phyloP scores from a whole-genome alignment of 2,888 invertebrate species.

The Cerastis leucographa region DNA sequence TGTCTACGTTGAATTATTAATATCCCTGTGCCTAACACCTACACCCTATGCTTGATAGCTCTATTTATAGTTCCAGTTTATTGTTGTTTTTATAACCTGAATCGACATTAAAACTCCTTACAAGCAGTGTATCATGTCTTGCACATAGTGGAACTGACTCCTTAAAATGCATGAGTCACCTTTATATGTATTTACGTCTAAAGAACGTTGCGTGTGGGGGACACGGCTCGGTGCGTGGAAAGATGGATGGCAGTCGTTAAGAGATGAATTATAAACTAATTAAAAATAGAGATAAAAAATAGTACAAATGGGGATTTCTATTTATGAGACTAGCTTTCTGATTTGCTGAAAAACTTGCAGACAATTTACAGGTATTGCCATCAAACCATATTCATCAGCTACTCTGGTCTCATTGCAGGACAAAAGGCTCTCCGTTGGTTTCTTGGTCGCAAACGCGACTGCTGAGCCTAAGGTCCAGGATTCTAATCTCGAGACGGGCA shows the following conservation, averaged over 20 bases:
- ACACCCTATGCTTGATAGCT: not conserved
- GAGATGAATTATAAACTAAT: conserved; percentile 9
- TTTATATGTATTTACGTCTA: conserved; percentile 42
- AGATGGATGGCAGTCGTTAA: conserved; percentile 35
- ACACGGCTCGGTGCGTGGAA: conserved; percentile 30
- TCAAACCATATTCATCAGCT: not conserved
- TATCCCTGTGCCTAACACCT: not conserved
- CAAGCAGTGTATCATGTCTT: conserved; percentile 32
- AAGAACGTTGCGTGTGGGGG: conserved; percentile 53
- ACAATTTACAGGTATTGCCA: not conserved
- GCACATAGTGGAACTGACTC: conserved; percentile 29
- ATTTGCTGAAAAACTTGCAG: not conserved
- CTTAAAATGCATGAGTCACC: conserved; percentile 16
- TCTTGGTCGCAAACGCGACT: not conserved
- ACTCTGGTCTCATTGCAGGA: not conserved
- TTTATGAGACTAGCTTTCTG: conserved; percentile 1
- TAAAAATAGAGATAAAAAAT: not conserved
- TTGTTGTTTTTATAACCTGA: conserved; percentile 11
- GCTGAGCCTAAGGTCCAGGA: too few relatives aligned
- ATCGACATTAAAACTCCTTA: conserved; percentile 8
- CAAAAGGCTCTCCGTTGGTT: too few relatives aligned
- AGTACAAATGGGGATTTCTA: conserved; percentile 25
- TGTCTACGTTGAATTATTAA: not conserved
- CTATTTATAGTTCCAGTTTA: not conserved
- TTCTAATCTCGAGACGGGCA: too few relatives aligned